Conservation (phyloP, 2,888 invertebrate genomes). For the Fabriciana adippe region DNA sequence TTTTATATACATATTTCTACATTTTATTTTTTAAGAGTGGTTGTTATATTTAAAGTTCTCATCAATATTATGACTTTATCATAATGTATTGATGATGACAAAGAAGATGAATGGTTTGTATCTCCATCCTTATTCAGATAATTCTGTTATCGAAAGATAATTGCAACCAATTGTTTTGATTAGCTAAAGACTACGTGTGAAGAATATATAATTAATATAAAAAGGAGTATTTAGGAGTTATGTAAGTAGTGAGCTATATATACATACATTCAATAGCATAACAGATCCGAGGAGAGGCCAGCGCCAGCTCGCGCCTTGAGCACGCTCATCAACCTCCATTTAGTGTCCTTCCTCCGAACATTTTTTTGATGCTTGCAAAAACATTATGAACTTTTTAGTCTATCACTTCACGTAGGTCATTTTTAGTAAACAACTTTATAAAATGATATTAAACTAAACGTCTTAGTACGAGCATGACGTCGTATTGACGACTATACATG, state of each 20-base stretch:
- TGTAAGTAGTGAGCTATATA: conserved; percentile 16
- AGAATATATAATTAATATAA: neutral
- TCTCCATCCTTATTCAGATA: conserved; percentile 9
- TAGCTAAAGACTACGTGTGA: neutral
- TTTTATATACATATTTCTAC: too few species aligned
- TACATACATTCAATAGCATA: conserved; percentile 70
- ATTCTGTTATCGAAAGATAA: conserved; percentile 7
- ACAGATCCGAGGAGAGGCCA: conserved; percentile 70
- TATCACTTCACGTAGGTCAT: conserved; percentile 38
- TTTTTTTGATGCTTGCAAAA: conserved; percentile 32
- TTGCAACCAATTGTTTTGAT: neutral
- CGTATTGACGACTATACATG: conserved; percentile 66
- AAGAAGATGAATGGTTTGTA: conserved; percentile 16
- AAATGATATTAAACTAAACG: conserved; percentile 30
- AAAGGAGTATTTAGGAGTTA: neutral
- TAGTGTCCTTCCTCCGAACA: conserved; percentile 48
- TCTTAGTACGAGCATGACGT: conserved; percentile 52
- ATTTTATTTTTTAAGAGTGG: too few species aligned
- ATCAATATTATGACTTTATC: conserved; percentile 12
- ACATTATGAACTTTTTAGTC: conserved; percentile 22
- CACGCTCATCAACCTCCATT: conserved; percentile 67
- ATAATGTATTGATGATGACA: conserved; percentile 5
- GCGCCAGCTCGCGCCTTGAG: conserved; percentile 64
- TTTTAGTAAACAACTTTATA: conserved; percentile 35
- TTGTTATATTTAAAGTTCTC: too few species aligned